Percentiles rank a stretch among this genome's conserved stretches.
phyloP scores from a whole-genome alignment of 2,113 vertebrate genomes.

The Nothoprocta perdicaria region DNA sequence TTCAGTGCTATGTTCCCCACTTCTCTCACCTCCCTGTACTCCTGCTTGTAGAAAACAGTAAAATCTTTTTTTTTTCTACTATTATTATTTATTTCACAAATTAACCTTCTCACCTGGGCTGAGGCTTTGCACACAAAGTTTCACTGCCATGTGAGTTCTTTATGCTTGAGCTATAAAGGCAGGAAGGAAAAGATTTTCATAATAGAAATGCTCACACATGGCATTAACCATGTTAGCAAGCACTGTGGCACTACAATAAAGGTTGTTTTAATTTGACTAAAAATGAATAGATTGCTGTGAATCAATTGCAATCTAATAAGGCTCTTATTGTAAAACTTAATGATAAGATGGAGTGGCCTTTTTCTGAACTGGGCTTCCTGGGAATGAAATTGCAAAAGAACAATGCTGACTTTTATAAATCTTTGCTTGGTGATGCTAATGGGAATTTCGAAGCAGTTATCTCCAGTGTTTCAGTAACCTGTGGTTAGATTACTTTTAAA shows the following conservation, averaged over 20 bases:
- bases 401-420: slow-evolving; percentile 20
- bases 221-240: slow-evolving; percentile 48
- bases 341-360: slow-evolving; percentile 17
- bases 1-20: not conserved
- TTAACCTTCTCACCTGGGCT: not conserved
- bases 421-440: slow-evolving; percentile 27
- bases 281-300: slow-evolving; percentile 58
- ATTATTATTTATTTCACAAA: slow-evolving; percentile 16
- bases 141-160: not conserved
- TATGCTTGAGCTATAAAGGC: slow-evolving; percentile 8
- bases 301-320: slow-evolving; percentile 59
- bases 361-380: slow-evolving; percentile 5
- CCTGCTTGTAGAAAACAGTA: not conserved
- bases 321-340: slow-evolving; percentile 38
- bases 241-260: slow-evolving; percentile 56
- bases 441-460: not conserved
- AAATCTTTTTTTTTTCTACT: not conserved
- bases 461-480: not conserved
- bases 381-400: slow-evolving; percentile 30
- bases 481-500: not conserved
- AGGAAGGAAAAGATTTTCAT: slow-evolving; percentile 29
- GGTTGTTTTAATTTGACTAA: slow-evolving; percentile 65
- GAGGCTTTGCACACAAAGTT: not conserved
- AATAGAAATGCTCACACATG: slow-evolving; percentile 42
- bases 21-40: not conserved